Evolutionary conservation across 2,888 invertebrate genomes (phyloP).

Genomic region (Luffia ferchaultella): DNA sequence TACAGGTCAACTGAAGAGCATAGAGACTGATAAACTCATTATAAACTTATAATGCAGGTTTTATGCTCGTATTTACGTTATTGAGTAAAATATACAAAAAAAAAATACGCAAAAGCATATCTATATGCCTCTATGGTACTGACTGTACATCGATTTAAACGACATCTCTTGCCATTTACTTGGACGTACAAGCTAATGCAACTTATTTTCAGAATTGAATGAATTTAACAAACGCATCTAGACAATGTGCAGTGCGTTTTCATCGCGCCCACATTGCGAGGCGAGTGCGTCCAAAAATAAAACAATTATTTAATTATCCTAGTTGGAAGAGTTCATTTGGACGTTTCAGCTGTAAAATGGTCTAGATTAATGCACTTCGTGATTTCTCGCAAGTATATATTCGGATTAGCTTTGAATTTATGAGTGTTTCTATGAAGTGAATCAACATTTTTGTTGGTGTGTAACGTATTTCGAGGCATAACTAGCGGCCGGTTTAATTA

Average conservation of each 20-base stretch:
- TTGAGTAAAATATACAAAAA: too few relatives aligned
- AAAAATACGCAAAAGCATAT: too few relatives aligned
- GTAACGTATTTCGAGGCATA: too few relatives aligned
- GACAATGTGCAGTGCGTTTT: constrained; percentile 18
- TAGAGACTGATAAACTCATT: too few relatives aligned
- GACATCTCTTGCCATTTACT: too few relatives aligned
- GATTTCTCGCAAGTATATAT: constrained; percentile 8
- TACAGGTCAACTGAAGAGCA: too few relatives aligned
- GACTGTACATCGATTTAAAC: too few relatives aligned
- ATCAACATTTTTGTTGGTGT: neutral
- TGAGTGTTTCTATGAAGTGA: constrained; percentile 2
- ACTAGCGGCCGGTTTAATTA: too few relatives aligned
- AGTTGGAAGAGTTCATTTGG: constrained; percentile 3
- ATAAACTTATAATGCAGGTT: too few relatives aligned
- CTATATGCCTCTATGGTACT: too few relatives aligned
- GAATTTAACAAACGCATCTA: constrained; percentile 8
- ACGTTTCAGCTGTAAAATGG: neutral
- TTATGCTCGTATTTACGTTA: too few relatives aligned
- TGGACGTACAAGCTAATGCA: too few relatives aligned
- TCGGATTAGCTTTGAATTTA: constrained; percentile 10
- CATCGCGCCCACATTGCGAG: constrained; percentile 17
- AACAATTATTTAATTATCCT: constrained; percentile 6
- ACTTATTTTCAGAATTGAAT: neutral
- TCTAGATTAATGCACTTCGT: constrained; percentile 10
- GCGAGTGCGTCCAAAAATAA: constrained; percentile 2